Evolutionary conservation across 2,888 invertebrate genomes (phyloP), one percentile per base, ranked within the genome.

Genomic region (Himalopsyche japonica): DNA sequence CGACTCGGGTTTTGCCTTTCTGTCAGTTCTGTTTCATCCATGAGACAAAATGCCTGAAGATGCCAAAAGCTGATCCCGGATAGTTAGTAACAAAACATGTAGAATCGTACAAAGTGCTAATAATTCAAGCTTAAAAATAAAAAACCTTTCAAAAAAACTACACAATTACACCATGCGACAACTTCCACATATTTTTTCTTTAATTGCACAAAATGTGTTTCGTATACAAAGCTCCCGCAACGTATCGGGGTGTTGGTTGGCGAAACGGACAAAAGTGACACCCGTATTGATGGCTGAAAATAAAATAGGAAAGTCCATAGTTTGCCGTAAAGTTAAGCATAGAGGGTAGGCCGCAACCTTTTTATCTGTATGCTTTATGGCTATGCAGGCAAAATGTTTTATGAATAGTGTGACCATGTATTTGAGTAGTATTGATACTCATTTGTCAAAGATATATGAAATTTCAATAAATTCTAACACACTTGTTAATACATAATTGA

Each of bases 301-400:
- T 70, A 70, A 70, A 70, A 64, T 24, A n/a, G 24, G 24, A 12
- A 20, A 12, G 70, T 70, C 70, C 70, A 30, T 70, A 70, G 70
- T 70, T 70, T 12, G 80, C 80, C 47, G 49, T 80, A 80, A 83
- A 80, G 49, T 80, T 32, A 80, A 83, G 79, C 80, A 76, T 76
- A 80, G 49, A 83, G 80, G 80, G 80, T 80, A 78, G 76, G 80
- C 83, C 49, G 77, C 48, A 80, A 80, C 83, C 37, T 80, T 83
- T 83, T 83, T 83, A 83, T 83, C 83, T 83, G 47, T 37, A 76
- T 30, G 49, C 32, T 83, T 83, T 83, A 83, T 48, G 34, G 83
- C 49, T 27, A 70, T 70, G 70, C 70, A 70, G 70, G 70, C 70
- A 70, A 70, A 70, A 70, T 70, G 70, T 30, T 70, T 70, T 70